These are phyloP conservation scores for Maniola jurtina DNA, from an alignment of 1,140 invertebrate species.

Conservation along the genomic window DNA sequence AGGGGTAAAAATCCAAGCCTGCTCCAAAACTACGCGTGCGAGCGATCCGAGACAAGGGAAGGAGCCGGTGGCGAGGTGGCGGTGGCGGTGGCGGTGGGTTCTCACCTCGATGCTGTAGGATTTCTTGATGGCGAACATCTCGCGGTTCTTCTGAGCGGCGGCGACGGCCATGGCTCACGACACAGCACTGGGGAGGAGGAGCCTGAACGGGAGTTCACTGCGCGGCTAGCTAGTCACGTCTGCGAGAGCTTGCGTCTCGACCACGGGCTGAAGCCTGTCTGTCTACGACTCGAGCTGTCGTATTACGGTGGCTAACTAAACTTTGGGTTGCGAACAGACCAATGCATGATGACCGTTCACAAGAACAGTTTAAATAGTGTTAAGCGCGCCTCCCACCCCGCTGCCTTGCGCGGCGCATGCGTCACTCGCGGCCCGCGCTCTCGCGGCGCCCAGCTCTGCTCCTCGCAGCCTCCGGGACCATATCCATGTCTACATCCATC, in stretches of 20 bases:
- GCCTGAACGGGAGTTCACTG: constrained; percentile 76
- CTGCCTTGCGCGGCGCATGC: constrained; percentile 69
- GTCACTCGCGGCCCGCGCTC: constrained; percentile 54
- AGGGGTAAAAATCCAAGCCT: not conserved
- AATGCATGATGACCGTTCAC: constrained; percentile 77
- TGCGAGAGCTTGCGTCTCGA: constrained; percentile 74
- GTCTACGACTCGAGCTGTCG: constrained; percentile 74
- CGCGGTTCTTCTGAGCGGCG: constrained; percentile 93
- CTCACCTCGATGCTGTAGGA: constrained; percentile 98
- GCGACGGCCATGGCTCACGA: constrained; percentile 86
- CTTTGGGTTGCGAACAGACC: constrained; percentile 78
- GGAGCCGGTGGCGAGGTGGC: constrained; percentile 24
- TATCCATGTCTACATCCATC: too few species aligned
- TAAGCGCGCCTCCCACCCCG: constrained; percentile 68
- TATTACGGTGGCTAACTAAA: constrained; percentile 77
- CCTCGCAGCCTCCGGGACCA: not conserved
- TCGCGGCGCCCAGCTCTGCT: constrained; percentile 22
- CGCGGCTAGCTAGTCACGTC: constrained; percentile 75
- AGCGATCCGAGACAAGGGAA: not conserved
- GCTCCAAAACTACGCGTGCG: too few species aligned
- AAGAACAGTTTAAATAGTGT: constrained; percentile 78
- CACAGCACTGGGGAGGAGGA: constrained; percentile 55
- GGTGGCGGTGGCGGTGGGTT: too few species aligned
- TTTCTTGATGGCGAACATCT: constrained; percentile 97
- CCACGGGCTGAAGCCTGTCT: constrained; percentile 78